These are phyloP conservation scores for Mola mola DNA, from an alignment of 2,113 vertebrate species.

Conservation along the genomic window DNA sequence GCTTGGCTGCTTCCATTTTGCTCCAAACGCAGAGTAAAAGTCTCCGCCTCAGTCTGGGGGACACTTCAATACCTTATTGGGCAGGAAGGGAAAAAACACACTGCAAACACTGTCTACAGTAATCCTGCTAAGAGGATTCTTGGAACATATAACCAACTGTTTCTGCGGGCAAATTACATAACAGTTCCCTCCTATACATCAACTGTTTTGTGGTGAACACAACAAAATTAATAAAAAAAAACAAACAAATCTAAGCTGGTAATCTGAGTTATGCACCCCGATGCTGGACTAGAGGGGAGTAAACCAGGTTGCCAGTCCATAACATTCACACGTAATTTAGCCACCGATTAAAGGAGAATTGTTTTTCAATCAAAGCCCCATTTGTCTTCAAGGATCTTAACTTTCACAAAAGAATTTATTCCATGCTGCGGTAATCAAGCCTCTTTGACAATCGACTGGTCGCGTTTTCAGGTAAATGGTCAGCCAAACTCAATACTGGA, in stretches of 20 bases:
- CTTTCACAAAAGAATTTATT: too few relatives aligned
- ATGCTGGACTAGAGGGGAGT: too few relatives aligned
- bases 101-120: conserved; percentile 9
- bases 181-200: background rate
- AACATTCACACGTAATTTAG: too few relatives aligned
- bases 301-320: too few relatives aligned
- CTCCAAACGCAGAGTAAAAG: conserved; percentile 12
- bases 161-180: conserved; percentile 18
- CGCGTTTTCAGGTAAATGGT: too few relatives aligned
- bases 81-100: background rate
- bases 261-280: background rate
- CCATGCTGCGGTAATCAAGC: too few relatives aligned
- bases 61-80: background rate
- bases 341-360: too few relatives aligned
- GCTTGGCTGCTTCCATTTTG: conserved; percentile 19
- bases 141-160: background rate
- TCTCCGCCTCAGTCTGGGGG: background rate
- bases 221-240: too few relatives aligned
- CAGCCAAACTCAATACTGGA: too few relatives aligned
- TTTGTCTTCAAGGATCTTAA: too few relatives aligned
- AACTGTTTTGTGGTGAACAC: background rate
- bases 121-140: conserved; percentile 18
- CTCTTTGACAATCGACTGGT: too few relatives aligned
- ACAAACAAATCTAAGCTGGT: background rate
- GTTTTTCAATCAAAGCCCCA: too few relatives aligned